Evolutionary conservation across 2,888 invertebrate species (phyloP).

Genomic region (Papilio demoleus): DNA sequence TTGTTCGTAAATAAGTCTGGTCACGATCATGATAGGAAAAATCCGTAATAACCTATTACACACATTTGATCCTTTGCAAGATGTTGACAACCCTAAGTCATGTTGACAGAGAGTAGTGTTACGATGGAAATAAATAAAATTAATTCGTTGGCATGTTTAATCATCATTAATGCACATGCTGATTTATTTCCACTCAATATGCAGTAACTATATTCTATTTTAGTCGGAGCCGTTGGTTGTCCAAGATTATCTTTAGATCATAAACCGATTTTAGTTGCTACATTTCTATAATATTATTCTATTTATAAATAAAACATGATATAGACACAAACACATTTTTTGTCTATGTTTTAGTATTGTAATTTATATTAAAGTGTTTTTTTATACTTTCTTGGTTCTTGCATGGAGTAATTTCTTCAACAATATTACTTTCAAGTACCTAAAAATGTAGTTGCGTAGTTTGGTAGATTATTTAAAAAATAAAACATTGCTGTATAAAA

Average conservation of each 20-base stretch:
- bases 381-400: not conserved
- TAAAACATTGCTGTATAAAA: too few species aligned
- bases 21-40: not conserved
- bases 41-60: too few species aligned
- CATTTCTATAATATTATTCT: not conserved
- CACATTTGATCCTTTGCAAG: not conserved
- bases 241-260: slow-evolving; percentile 28
- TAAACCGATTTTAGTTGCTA: not conserved
- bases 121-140: slow-evolving; percentile 16
- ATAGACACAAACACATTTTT: too few species aligned
- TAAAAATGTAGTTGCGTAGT: too few species aligned
- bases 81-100: not conserved
- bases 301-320: not conserved
- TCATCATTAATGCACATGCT: slow-evolving; percentile 36
- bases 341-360: not conserved
- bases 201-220: slow-evolving; percentile 37
- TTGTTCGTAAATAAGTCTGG: not conserved
- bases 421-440: too few species aligned
- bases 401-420: not conserved
- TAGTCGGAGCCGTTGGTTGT: slow-evolving; percentile 34
- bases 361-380: too few species aligned
- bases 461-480: not conserved
- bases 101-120: not conserved
- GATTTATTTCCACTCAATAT: slow-evolving; percentile 37
- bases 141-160: slow-evolving; percentile 21